These are phyloP conservation scores for Loripinus fragilis DNA, from an alignment of 2,888 invertebrate genomes.

Conservation along the genomic window DNA sequence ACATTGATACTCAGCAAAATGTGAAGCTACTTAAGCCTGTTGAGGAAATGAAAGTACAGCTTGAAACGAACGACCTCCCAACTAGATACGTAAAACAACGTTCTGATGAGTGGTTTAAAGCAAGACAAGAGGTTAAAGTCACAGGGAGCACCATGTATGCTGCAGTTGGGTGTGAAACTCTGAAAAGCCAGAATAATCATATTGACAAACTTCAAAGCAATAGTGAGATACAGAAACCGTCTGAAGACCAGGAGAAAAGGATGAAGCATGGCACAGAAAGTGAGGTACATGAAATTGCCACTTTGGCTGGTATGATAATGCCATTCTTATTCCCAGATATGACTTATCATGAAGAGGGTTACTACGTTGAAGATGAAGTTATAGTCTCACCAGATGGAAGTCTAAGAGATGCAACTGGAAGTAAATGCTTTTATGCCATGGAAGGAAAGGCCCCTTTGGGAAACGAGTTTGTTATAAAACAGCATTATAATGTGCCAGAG, in stretches of 20 bases:
- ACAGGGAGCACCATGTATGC: conserved; percentile 31
- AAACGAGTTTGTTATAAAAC: not conserved
- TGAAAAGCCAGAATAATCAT: conserved; percentile 24
- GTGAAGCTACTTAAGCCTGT: not conserved
- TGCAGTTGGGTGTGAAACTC: conserved; percentile 28
- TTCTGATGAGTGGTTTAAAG: conserved; percentile 21
- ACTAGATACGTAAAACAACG: conserved; percentile 14
- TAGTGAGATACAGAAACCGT: not conserved
- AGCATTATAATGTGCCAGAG: conserved; percentile 24
- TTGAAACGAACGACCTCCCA: not conserved
- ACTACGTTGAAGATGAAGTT: conserved; percentile 3
- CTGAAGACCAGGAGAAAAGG: not conserved
- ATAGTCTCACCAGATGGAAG: conserved; percentile 31
- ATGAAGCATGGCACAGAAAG: conserved; percentile 25
- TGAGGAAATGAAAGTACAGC: not conserved
- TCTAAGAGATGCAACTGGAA: not conserved
- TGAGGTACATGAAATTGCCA: conserved; percentile 33
- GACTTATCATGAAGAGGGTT: conserved; percentile 31
- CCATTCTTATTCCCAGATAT: conserved; percentile 29
- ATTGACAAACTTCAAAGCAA: conserved; percentile 12
- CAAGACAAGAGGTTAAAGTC: conserved; percentile 5
- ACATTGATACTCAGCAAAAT: not conserved
- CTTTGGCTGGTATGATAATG: conserved; percentile 26
- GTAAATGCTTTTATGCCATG: conserved; percentile 8
- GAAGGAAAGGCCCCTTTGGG: conserved; percentile 32